Evolutionary conservation across 2,113 vertebrate genomes (phyloP).

Genomic region (Zosterops borbonicus): DNA sequence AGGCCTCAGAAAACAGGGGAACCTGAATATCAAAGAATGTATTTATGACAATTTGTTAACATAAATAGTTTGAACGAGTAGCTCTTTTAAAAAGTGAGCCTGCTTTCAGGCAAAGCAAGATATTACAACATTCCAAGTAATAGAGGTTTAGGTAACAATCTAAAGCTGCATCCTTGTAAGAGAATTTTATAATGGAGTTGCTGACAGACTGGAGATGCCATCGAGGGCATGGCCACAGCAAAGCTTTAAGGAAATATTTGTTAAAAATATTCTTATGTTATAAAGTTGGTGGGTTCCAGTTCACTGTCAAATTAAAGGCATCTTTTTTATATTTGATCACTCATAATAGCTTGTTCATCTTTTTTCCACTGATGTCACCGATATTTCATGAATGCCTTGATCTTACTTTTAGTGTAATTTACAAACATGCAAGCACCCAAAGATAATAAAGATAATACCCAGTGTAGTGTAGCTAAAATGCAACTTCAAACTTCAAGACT

Average conservation of each 20-base stretch:
- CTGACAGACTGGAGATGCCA: background rate
- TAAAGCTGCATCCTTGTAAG: background rate
- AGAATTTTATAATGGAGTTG: background rate
- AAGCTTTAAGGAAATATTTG: background rate
- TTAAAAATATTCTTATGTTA: background rate
- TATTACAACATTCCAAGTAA: background rate
- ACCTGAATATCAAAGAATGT: background rate
- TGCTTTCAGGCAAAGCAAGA: background rate
- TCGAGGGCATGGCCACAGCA: background rate
- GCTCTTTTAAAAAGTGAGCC: background rate
- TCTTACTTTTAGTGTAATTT: slow-evolving; percentile 45
- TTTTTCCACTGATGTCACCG: slow-evolving; percentile 12
- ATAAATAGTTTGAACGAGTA: background rate
- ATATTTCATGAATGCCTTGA: background rate
- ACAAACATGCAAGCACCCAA: background rate
- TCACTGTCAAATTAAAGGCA: background rate
- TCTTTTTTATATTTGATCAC: background rate
- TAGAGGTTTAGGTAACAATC: background rate
- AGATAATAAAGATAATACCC: background rate
- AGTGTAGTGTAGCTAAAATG: background rate
- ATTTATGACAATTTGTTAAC: background rate
- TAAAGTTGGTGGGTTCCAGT: background rate
- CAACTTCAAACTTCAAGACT: background rate
- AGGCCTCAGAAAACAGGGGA: background rate
- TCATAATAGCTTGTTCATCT: slow-evolving; percentile 6